phyloP scores from a whole-genome alignment of 2,888 invertebrate species.

The Drosophila colorata region DNA sequence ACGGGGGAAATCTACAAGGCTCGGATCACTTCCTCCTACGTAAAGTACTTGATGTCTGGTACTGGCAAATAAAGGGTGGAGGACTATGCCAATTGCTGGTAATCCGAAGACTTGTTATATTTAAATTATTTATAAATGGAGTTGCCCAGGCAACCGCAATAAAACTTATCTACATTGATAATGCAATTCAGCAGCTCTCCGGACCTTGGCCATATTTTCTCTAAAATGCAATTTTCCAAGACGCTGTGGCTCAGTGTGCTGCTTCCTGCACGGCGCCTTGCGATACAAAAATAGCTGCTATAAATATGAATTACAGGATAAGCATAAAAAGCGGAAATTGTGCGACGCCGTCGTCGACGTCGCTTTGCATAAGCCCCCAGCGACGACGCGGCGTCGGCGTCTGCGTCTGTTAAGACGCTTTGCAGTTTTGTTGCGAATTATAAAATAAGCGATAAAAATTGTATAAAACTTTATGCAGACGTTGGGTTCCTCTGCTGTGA shows the following conservation, averaged over 20 bases:
- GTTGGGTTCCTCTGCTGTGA: not conserved
- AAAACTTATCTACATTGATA: slow-evolving; percentile 72
- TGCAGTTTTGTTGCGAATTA: slow-evolving; percentile 78
- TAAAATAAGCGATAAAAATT: slow-evolving; percentile 80
- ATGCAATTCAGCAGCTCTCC: slow-evolving; percentile 60
- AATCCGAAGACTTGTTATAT: slow-evolving; percentile 26
- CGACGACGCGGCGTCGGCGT: slow-evolving; percentile 23
- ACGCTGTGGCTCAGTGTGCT: slow-evolving; percentile 61
- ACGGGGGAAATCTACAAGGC: slow-evolving; percentile 1
- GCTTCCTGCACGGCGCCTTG: slow-evolving; percentile 43
- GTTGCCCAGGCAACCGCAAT: slow-evolving; percentile 50
- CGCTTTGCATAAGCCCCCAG: slow-evolving; percentile 71
- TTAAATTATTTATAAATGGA: slow-evolving; percentile 45
- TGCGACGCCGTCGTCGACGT: slow-evolving; percentile 64
- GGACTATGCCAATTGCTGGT: slow-evolving; percentile 21
- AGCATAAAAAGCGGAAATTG: slow-evolving; percentile 84
- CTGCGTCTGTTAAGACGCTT: slow-evolving; percentile 65
- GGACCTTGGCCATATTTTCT: slow-evolving; percentile 27
- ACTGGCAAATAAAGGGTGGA: not conserved
- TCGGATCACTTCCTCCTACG: not conserved
- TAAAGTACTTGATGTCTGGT: slow-evolving; percentile 4
- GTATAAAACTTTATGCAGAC: slow-evolving; percentile 77
- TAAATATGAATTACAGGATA: slow-evolving; percentile 85
- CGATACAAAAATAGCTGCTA: slow-evolving; percentile 76
- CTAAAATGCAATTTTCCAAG: slow-evolving; percentile 74